phyloP scores from a whole-genome alignment of 2,888 invertebrate genomes.

The Oligia latruncula region DNA sequence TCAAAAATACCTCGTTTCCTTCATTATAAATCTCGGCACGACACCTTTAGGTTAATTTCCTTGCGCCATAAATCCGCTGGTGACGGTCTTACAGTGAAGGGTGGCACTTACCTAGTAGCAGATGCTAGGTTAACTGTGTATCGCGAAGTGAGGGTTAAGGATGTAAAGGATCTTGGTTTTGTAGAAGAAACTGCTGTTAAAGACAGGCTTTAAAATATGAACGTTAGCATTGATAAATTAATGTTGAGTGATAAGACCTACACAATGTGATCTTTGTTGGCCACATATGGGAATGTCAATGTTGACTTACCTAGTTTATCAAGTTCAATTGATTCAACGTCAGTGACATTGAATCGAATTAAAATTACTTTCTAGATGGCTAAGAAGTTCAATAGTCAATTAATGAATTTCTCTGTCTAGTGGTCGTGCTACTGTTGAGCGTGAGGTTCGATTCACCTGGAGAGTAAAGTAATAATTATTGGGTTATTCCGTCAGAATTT shows the following conservation, averaged over 20 bases:
- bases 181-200: conserved; percentile 20
- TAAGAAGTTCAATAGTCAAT: background rate
- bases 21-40: conserved; percentile 84
- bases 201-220: too few relatives aligned
- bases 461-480: too few relatives aligned
- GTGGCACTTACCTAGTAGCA: conserved; percentile 59
- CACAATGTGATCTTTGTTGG: background rate
- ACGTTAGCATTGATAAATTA: background rate
- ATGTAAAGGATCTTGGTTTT: conserved; percentile 21
- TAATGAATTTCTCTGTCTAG: background rate
- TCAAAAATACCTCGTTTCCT: conserved; percentile 85
- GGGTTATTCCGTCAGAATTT: too few relatives aligned
- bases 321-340: conserved; percentile 1
- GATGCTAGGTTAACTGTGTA: conserved; percentile 47
- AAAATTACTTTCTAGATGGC: background rate
- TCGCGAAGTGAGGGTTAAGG: conserved; percentile 35
- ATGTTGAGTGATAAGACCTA: background rate
- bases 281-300: background rate
- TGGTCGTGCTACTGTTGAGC: background rate
- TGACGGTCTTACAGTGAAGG: conserved; percentile 67
- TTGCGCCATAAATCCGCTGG: conserved; percentile 81
- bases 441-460: too few relatives aligned
- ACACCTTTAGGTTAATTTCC: conserved; percentile 86
- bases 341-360: background rate
- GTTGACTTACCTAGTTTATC: background rate